phyloP scores from a whole-genome alignment of 2,888 invertebrate genomes.

The Drepana falcataria region DNA sequence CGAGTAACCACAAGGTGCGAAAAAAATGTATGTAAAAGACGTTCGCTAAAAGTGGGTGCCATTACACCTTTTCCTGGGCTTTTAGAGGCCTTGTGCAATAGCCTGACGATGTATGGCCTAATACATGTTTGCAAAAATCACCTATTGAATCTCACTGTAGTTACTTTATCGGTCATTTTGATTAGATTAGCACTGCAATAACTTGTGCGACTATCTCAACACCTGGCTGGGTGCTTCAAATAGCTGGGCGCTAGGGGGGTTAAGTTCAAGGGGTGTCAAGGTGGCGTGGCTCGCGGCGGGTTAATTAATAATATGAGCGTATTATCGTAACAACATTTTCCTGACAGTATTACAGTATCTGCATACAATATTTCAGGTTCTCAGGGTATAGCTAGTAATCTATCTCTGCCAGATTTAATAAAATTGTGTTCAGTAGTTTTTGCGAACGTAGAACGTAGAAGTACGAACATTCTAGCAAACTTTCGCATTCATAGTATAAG shows the following conservation, averaged over 20 bases:
- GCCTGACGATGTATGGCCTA: no score
- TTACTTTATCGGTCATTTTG: constrained; percentile 15
- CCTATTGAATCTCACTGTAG: not conserved
- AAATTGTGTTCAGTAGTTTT: no score
- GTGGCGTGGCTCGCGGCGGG: constrained; percentile 27
- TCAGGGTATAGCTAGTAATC: no score
- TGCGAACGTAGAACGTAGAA: no score
- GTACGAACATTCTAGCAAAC: no score
- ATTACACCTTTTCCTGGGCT: no score
- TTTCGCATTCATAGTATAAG: no score
- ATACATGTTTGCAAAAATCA: not conserved
- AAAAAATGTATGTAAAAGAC: no score
- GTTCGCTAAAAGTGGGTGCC: no score
- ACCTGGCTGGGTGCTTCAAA: constrained; percentile 36
- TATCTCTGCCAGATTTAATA: no score
- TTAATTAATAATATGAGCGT: constrained; percentile 44
- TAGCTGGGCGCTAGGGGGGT: constrained; percentile 24
- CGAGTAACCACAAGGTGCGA: no score
- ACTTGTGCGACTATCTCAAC: constrained; percentile 30
- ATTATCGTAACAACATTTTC: constrained; percentile 5
- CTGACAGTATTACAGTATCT: constrained; percentile 1
- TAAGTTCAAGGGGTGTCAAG: constrained; percentile 47
- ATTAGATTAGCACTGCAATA: constrained; percentile 33
- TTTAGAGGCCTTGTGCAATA: no score
- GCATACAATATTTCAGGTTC: not conserved